Evolutionary conservation across 1,140 invertebrate species (phyloP).

Genomic region (Halyomorpha halys): DNA sequence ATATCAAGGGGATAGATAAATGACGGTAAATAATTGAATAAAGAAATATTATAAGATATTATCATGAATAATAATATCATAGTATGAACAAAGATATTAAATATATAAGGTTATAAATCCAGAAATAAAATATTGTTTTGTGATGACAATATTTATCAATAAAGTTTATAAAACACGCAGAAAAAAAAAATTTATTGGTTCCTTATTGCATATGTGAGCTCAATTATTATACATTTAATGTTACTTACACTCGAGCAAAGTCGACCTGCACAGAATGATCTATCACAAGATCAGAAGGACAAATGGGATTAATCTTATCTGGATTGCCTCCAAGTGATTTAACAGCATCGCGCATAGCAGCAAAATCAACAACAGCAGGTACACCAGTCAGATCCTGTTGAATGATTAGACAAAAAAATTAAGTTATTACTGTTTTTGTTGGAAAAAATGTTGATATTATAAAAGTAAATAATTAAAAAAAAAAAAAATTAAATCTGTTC

Average conservation of each 20-base stretch:
- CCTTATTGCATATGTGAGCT: no score
- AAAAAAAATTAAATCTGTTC: background rate
- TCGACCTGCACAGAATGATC: conserved; percentile 98
- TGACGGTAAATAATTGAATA: background rate
- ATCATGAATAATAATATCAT: no score
- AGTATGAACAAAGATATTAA: no score
- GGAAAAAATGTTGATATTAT: background rate
- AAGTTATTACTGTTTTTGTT: no score
- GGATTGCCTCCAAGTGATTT: conserved; percentile 76
- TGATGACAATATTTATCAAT: no score
- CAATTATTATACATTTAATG: no score
- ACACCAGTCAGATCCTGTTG: conserved; percentile 61
- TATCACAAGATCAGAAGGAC: conserved; percentile 94
- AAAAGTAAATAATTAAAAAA: conserved; percentile 17
- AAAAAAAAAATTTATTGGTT: no score
- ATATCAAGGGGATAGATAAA: no score
- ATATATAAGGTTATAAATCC: no score
- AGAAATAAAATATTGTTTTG: no score
- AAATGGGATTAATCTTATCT: conserved; percentile 91
- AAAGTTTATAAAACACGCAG: no score
- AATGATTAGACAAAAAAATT: conserved; percentile 18
- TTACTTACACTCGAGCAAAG: conserved; percentile 72
- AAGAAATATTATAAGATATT: no score
- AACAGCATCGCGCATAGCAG: conserved; percentile 95
- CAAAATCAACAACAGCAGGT: conserved; percentile 96